These are phyloP conservation scores for Chionoecetes opilio DNA, from an alignment of 1,140 invertebrate species.

Conservation along the genomic window DNA sequence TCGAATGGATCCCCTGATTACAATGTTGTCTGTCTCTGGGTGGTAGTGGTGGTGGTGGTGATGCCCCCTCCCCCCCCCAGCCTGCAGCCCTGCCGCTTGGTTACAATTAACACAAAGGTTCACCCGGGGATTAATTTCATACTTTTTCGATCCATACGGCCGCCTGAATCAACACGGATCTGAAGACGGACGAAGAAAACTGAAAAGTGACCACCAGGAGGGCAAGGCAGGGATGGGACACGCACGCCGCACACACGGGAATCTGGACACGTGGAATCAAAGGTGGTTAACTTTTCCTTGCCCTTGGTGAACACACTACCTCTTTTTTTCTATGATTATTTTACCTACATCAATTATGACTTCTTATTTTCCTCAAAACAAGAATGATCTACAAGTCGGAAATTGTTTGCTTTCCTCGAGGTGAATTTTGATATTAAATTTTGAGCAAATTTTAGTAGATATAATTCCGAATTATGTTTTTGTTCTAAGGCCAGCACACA, in stretches of 20 bases:
- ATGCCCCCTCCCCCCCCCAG: too few relatives aligned
- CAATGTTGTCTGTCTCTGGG: neutral
- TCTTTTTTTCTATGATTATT: neutral
- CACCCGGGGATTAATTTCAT: constrained; percentile 57
- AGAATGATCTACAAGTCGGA: too few relatives aligned
- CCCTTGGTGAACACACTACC: too few relatives aligned
- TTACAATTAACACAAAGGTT: constrained; percentile 64
- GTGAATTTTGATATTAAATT: too few relatives aligned
- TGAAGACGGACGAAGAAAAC: neutral
- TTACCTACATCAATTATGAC: neutral
- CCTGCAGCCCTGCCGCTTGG: constrained; percentile 52
- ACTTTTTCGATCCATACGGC: constrained; percentile 54
- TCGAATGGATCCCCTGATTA: constrained; percentile 39
- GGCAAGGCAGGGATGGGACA: neutral
- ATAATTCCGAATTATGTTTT: too few relatives aligned
- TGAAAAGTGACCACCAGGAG: neutral
- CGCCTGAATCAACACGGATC: constrained; percentile 31
- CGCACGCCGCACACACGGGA: neutral
- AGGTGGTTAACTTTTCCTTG: neutral
- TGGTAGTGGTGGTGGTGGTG: neutral
- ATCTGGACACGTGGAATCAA: neutral
- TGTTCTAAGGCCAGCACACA: too few relatives aligned
- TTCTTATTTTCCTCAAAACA: neutral
- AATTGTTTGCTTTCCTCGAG: too few relatives aligned
- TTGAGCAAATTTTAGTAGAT: too few relatives aligned